phyloP scores from a whole-genome alignment of 37 sponge, comb jelly and placozoan species.

The Axinella damicornis region DNA sequence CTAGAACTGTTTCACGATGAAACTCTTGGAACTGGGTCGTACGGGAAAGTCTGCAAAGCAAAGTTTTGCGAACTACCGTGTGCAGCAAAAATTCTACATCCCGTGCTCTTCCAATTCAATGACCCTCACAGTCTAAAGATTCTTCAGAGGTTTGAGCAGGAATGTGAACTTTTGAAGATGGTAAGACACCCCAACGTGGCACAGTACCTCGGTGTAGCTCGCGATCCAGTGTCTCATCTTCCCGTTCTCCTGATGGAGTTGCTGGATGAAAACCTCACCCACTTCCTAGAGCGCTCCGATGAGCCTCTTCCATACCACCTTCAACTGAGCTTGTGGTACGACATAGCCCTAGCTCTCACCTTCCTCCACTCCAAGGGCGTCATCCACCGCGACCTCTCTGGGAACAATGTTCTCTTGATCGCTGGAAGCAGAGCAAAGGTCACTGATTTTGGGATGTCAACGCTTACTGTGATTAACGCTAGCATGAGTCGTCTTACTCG shows the following conservation, averaged over 20 bases:
- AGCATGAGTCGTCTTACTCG: constrained; percentile 23
- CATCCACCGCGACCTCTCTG: constrained; percentile 35
- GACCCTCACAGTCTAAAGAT: neutral
- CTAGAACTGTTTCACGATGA: neutral
- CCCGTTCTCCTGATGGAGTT: constrained; percentile 48
- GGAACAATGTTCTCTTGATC: constrained; percentile 25
- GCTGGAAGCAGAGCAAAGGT: constrained; percentile 13
- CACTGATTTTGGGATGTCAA: constrained; percentile 41
- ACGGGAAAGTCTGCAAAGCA: neutral
- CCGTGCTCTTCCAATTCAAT: neutral
- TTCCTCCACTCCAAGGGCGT: constrained; percentile 28
- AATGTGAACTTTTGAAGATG: constrained; percentile 17
- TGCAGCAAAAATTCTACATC: neutral
- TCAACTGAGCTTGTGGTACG: neutral
- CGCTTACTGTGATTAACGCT: neutral
- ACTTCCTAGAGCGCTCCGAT: neutral
- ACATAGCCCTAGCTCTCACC: constrained; percentile 22
- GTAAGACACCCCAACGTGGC: constrained; percentile 27
- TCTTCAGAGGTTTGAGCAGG: constrained; percentile 1
- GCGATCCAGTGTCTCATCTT: neutral
- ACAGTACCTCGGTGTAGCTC: constrained; percentile 30
- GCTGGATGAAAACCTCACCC: constrained; percentile 5
- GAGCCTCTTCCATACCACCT: constrained; percentile 7
- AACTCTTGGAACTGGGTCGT: neutral
- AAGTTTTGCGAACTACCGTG: neutral